A percentile compares a stretch with the other conserved stretches of the same genome.
Conservation (phyloP, 2,888 invertebrate genomes). For the Lasioglossum morio region DNA sequence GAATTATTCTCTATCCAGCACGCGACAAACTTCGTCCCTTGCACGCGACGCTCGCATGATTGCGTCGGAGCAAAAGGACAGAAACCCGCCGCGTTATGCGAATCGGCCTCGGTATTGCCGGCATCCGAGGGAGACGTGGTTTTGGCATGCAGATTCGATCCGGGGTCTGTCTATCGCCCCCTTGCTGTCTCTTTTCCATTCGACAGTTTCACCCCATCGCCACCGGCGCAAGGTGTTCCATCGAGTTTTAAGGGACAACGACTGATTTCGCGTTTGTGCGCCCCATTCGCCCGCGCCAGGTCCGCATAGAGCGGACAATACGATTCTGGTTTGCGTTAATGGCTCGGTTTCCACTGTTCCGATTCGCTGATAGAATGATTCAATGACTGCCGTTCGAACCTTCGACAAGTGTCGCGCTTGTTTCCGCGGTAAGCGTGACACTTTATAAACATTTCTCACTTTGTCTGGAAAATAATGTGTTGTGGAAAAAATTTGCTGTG, state of each 20-base stretch:
- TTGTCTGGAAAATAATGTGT: background rate
- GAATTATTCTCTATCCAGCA: slow-evolving; percentile 68
- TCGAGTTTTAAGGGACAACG: slow-evolving; percentile 7
- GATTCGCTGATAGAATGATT: background rate
- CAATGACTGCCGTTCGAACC: background rate
- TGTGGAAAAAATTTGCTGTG: too few relatives aligned
- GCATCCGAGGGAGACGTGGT: slow-evolving; percentile 75
- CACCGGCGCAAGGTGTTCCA: slow-evolving; percentile 10
- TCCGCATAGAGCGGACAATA: background rate
- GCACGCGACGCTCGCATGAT: slow-evolving; percentile 63
- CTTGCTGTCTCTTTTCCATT: slow-evolving; percentile 41
- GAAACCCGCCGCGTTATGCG: slow-evolving; percentile 53
- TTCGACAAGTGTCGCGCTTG: slow-evolving; percentile 6
- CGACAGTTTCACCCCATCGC: slow-evolving; percentile 22
- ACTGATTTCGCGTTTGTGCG: background rate
- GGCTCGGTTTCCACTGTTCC: slow-evolving; percentile 12
- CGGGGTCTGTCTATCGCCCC: slow-evolving; percentile 50
- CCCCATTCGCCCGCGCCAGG: background rate
- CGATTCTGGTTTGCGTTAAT: slow-evolving; percentile 15
- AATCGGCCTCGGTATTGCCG: slow-evolving; percentile 44
- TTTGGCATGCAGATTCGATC: slow-evolving; percentile 82
- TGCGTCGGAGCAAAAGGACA: slow-evolving; percentile 63
- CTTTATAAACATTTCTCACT: background rate
- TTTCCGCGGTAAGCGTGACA: background rate
- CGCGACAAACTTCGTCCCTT: slow-evolving; percentile 70